Evolutionary conservation across 2,888 invertebrate species (phyloP), one percentile per base, ranked within the genome.

Genomic region (Spisula solida): DNA sequence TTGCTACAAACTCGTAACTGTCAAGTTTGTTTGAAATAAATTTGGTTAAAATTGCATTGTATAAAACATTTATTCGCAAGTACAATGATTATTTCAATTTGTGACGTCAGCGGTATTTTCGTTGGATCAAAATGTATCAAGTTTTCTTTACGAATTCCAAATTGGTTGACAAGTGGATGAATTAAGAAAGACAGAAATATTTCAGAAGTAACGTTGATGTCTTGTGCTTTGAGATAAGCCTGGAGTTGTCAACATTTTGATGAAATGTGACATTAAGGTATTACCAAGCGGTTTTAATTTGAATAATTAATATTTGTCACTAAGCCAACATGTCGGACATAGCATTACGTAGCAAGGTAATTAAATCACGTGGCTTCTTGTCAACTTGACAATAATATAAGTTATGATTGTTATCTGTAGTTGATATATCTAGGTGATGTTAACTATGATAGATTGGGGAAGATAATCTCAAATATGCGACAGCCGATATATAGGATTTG

Each of bases 341-440:
- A 12, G 12, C 14, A 51, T 51, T 51, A 51, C 16, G 51, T 51
- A 16, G 51, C 16, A 51, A 16, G 14, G 14, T 51, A 51, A 12
- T 51, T 51, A 51, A 41, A 51, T 51, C 51, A 1, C 51, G 51
- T 51, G 51, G 51, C 12, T 51, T 12, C 1, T 51, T 51, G 51
- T 51, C 51, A 1, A 51, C 12, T 5, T 51, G 16, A 60, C 60
- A 60, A n/a, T n/a, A 2, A 60, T 8, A 25, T 60, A 60, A n/a
- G 60, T 60, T n/a, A 60, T 60, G 6, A 60, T 60, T 25, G 60
- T 60, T 60, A 60, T 60, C 60, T 60, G 60, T 60, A n/a, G 20
- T 18, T 60, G 60, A 60, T 25, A 14, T 20, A 60, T 60, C 60
- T n/a, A 60, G 20, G n/a, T 60, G 5, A n/a, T 20, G 60, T 60